Evolutionary conservation across 2,113 vertebrate genomes (phyloP).

Genomic region (Caranx ignobilis): DNA sequence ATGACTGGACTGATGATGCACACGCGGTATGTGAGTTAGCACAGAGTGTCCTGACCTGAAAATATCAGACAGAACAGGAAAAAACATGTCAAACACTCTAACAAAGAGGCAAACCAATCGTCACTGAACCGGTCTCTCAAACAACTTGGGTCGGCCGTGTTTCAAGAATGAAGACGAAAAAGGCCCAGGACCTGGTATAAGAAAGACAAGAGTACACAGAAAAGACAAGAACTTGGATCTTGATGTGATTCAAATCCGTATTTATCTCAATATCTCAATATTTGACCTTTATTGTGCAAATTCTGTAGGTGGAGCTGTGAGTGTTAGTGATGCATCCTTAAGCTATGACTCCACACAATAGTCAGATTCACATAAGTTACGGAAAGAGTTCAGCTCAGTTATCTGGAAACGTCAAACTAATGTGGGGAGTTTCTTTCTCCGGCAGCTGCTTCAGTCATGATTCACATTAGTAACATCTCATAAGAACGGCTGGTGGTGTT

Average conservation of each 20-base stretch:
- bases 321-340: not conserved
- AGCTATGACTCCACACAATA: not conserved
- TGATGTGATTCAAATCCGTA: too few species aligned
- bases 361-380: not conserved
- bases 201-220: not conserved
- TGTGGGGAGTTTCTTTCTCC: not conserved
- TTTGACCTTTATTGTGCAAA: not conserved
- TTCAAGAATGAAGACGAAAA: not conserved
- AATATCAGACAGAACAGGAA: not conserved
- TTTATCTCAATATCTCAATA: not conserved
- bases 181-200: not conserved
- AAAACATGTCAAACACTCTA: not conserved
- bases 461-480: slow-evolving; percentile 6
- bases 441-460: not conserved
- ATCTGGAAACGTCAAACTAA: not conserved
- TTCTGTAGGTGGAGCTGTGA: not conserved
- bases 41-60: not conserved
- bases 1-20: not conserved
- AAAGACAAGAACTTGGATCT: not conserved
- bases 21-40: not conserved
- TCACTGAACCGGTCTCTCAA: not conserved
- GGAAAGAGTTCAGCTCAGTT: not conserved
- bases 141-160: not conserved
- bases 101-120: not conserved
- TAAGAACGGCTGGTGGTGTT: not conserved